phyloP scores from a whole-genome alignment of 1,140 invertebrate genomes.

The Zaprionus nigranus region DNA sequence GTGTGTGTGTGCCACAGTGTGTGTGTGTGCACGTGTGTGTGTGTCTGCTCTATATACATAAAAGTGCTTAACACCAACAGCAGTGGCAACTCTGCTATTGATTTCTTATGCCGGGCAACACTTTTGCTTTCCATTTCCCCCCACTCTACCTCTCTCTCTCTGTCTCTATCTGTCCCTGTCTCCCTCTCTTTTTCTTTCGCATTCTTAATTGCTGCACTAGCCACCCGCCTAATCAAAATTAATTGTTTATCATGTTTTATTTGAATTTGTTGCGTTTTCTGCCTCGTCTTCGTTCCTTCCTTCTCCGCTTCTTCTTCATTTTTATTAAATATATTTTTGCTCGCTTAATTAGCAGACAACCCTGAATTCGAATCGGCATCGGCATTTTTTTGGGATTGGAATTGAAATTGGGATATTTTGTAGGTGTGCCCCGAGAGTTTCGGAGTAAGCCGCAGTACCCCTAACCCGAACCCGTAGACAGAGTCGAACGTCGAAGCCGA shows the following conservation, averaged over 20 bases:
- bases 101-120: constrained; percentile 60
- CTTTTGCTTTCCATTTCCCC: constrained; percentile 61
- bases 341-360: constrained; percentile 75
- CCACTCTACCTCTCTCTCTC: constrained; percentile 12
- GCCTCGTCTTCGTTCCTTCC: constrained; percentile 9
- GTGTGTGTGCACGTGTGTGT: neutral
- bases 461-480: constrained; percentile 14
- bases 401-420: constrained; percentile 28
- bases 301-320: neutral
- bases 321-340: constrained; percentile 21
- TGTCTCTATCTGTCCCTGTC: neutral
- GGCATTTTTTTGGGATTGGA: constrained; percentile 21
- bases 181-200: neutral
- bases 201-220: constrained; percentile 66
- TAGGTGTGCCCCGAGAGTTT: constrained; percentile 62
- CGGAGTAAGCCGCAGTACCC: constrained; percentile 24
- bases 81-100: constrained; percentile 48
- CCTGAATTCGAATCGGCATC: constrained; percentile 17
- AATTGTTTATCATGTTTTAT: constrained; percentile 83
- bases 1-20: neutral
- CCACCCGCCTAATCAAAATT: constrained; percentile 78
- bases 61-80: constrained; percentile 13
- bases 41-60: constrained; percentile 37
- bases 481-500: neutral
- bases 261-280: constrained; percentile 77